These are phyloP conservation scores for Fregetta grallaria DNA, from an alignment of 2,113 vertebrate species.

Conservation along the genomic window DNA sequence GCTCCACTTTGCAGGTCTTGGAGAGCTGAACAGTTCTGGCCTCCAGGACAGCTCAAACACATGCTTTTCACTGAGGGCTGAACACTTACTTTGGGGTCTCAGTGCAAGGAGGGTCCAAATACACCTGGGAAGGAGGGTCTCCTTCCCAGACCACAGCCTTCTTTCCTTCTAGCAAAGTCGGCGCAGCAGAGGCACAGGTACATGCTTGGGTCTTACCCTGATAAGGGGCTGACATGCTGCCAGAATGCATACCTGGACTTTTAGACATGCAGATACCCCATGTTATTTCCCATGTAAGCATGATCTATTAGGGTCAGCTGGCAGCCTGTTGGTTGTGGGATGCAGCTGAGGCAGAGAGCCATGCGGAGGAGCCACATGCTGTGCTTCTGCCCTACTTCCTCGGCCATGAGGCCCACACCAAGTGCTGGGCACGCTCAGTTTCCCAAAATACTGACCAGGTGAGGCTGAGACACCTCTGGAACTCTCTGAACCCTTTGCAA, in stretches of 20 bases:
- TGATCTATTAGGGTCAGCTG: background rate
- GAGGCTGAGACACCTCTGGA: background rate
- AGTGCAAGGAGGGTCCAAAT: background rate
- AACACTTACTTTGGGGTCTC: background rate
- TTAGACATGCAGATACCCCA: background rate
- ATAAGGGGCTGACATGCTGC: background rate
- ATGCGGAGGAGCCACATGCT: background rate
- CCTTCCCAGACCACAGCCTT: background rate
- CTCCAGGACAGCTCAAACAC: background rate
- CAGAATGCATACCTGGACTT: background rate
- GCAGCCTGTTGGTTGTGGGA: background rate
- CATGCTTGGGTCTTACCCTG: background rate
- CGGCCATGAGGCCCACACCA: background rate
- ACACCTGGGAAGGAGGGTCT: background rate
- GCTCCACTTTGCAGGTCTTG: background rate
- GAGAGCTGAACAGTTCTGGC: background rate
- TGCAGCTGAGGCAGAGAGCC: background rate
- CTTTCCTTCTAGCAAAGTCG: background rate
- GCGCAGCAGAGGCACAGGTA: background rate
- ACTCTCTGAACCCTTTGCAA: background rate
- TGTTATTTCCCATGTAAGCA: background rate
- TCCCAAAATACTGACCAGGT: background rate
- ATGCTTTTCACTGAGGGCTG: background rate
- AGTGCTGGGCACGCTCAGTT: background rate
- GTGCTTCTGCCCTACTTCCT: background rate